These are phyloP conservation scores for Notolepis coatsorum DNA, from an alignment of 2,797 vertebrate species.

Conservation along the genomic window DNA sequence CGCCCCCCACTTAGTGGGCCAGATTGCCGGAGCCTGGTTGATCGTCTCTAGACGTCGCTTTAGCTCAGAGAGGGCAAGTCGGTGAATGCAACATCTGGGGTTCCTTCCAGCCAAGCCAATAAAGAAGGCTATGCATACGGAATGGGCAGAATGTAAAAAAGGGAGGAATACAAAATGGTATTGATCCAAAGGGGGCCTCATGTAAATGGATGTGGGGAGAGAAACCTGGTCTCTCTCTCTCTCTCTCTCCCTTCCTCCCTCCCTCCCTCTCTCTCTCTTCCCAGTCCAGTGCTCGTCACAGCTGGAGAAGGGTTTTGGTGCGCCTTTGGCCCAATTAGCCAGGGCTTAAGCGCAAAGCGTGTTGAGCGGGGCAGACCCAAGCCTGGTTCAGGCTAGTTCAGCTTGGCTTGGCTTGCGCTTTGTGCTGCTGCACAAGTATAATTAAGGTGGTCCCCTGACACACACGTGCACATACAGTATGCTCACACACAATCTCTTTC, in stretches of 20 bases:
- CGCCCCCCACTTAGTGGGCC: constrained; percentile 60
- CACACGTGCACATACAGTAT: constrained; percentile 36
- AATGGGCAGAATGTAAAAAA: constrained; percentile 43
- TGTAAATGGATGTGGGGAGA: constrained; percentile 53
- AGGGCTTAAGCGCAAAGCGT: constrained; percentile 77
- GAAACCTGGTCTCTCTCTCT: constrained; percentile 37
- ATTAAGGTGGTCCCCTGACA: constrained; percentile 77
- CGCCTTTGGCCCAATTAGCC: constrained; percentile 82
- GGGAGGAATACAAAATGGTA: constrained; percentile 59
- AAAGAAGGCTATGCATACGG: constrained; percentile 40
- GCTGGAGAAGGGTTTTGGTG: constrained; percentile 72
- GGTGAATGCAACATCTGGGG: constrained; percentile 62
- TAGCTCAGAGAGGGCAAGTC: constrained; percentile 46
- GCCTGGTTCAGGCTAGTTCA: constrained; percentile 77
- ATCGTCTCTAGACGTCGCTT: constrained; percentile 62
- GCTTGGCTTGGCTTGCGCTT: constrained; percentile 77
- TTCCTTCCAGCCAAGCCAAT: constrained; percentile 53
- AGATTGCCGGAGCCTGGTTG: constrained; percentile 67
- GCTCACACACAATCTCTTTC: constrained; percentile 3
- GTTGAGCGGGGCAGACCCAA: constrained; percentile 69
- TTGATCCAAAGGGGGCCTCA: constrained; percentile 58
- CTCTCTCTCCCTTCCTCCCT: constrained; percentile 36
- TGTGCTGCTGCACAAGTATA: constrained; percentile 82
- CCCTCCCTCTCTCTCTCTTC: constrained; percentile 46
- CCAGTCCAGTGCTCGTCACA: constrained; percentile 71